Evolutionary conservation across 2,888 invertebrate genomes (phyloP).

Genomic region (Lymantria monacha): DNA sequence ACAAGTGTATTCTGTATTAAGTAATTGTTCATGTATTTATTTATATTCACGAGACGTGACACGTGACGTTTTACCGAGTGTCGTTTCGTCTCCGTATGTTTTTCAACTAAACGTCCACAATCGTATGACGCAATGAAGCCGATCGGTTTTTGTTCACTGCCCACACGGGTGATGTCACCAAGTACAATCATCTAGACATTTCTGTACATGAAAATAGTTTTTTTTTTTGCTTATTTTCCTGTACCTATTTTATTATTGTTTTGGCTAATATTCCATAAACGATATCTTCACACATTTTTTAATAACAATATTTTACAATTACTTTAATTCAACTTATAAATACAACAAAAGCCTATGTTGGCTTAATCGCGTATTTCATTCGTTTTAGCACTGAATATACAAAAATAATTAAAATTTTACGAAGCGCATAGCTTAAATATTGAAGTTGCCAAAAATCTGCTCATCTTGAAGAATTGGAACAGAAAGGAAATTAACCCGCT

Average conservation of each 20-base stretch:
- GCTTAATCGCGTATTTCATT: too few species aligned
- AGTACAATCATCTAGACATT: conserved; percentile 34
- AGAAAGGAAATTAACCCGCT: too few species aligned
- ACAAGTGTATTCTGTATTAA: conserved; percentile 1
- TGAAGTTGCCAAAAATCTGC: too few species aligned
- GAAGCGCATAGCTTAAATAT: too few species aligned
- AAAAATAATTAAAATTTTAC: too few species aligned
- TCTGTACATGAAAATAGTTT: conserved; percentile 28
- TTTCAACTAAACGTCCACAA: conserved; percentile 39
- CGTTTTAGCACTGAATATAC: too few species aligned
- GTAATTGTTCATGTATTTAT: conserved; percentile 4
- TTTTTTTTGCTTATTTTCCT: conserved; percentile 14
- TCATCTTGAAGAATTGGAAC: too few species aligned
- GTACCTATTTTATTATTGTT: background rate
- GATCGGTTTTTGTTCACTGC: conserved; percentile 52
- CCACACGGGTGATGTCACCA: conserved; percentile 62
- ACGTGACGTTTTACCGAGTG: conserved; percentile 36
- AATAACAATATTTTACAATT: too few species aligned
- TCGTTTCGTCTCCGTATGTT: conserved; percentile 29
- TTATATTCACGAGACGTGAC: conserved; percentile 35
- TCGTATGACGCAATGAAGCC: conserved; percentile 50
- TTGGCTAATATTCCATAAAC: background rate
- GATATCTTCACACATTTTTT: background rate
- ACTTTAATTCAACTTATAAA: too few species aligned
- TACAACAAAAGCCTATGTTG: too few species aligned